phyloP scores from a whole-genome alignment of 2,888 invertebrate genomes.

The Hecatera dysodea region DNA sequence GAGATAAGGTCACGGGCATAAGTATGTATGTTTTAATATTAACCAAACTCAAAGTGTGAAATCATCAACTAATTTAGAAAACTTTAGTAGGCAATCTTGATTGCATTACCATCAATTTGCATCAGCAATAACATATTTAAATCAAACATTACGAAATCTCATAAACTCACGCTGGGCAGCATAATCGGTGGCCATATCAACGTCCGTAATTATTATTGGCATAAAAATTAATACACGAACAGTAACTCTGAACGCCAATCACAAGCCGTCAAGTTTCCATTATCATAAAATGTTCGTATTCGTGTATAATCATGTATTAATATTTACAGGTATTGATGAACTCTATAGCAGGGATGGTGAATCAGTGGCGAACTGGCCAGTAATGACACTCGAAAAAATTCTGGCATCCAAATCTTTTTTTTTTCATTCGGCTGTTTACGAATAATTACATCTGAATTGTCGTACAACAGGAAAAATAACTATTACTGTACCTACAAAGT shows the following conservation, averaged over 20 bases:
- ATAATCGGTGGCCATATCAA: slow-evolving; percentile 17
- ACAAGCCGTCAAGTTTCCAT: slow-evolving; percentile 22
- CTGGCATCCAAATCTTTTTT: too few species aligned
- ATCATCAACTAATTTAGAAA: not conserved
- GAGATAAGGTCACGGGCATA: not conserved
- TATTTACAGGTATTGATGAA: slow-evolving; percentile 46
- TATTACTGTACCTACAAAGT: too few species aligned
- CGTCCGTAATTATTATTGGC: slow-evolving; percentile 33
- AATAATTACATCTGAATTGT: too few species aligned
- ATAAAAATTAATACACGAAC: slow-evolving; percentile 46
- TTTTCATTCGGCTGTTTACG: too few species aligned
- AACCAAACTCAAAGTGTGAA: not conserved
- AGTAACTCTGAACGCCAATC: slow-evolving; percentile 26
- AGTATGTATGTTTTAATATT: not conserved
- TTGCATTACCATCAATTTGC: slow-evolving; percentile 34
- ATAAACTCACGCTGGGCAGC: slow-evolving; percentile 18
- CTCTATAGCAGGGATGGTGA: not conserved
- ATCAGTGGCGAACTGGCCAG: not conserved
- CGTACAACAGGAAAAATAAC: too few species aligned
- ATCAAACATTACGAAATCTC: slow-evolving; percentile 14
- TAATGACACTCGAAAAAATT: not conserved
- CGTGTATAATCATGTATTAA: slow-evolving; percentile 49
- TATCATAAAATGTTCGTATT: slow-evolving; percentile 54
- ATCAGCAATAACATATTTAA: slow-evolving; percentile 17
- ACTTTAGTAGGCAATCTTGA: not conserved